Evolutionary conservation across 2,888 invertebrate genomes (phyloP).

Genomic region (Mesoligia furuncula): DNA sequence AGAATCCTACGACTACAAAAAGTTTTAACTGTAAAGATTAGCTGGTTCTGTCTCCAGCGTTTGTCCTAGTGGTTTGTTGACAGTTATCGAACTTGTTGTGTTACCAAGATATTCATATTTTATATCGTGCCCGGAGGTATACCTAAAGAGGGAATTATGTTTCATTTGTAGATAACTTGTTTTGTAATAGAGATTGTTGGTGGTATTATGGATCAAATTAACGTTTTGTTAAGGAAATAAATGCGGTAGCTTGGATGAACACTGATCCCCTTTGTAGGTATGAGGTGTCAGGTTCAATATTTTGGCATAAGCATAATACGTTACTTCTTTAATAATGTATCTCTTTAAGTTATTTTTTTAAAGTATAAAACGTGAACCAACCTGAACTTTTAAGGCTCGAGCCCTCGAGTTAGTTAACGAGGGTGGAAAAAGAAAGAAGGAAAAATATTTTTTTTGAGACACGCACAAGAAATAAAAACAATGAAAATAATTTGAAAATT

Average conservation of each 20-base stretch:
- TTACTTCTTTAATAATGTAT: not conserved
- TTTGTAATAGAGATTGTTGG: constrained; percentile 10
- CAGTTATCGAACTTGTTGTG: constrained; percentile 1
- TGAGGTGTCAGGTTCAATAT: not conserved
- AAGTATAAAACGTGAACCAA: not conserved
- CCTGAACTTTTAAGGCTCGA: not conserved
- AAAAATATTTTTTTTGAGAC: no score
- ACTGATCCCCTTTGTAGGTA: not conserved
- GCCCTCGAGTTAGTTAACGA: no score
- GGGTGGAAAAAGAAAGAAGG: not conserved
- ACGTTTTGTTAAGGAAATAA: not conserved
- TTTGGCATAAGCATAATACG: no score
- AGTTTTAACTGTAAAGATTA: not conserved
- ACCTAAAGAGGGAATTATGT: constrained; percentile 1
- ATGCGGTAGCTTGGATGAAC: not conserved
- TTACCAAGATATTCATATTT: constrained; percentile 33
- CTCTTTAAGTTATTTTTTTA: not conserved
- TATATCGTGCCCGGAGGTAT: constrained; percentile 11
- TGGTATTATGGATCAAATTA: constrained; percentile 1
- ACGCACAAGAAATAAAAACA: no score
- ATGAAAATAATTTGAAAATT: no score
- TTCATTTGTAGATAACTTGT: constrained; percentile 36
- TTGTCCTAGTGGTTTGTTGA: constrained; percentile 8
- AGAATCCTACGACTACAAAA: not conserved
- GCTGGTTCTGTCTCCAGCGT: not conserved